Conservation (phyloP, 2,113 vertebrate genomes). For the Chionomys nivalis region DNA sequence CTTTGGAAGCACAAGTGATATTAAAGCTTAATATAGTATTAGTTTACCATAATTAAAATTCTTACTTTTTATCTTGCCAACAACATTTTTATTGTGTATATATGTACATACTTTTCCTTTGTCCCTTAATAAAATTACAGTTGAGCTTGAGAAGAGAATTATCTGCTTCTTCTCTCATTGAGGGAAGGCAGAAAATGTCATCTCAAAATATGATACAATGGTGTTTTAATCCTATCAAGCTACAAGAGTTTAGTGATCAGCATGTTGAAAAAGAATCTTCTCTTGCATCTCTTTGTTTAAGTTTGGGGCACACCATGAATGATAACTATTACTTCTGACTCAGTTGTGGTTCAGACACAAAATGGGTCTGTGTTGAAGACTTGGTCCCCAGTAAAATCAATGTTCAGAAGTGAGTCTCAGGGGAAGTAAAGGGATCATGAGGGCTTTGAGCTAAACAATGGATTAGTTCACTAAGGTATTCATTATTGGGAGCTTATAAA, state of each 20-base stretch:
- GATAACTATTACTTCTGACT: not conserved
- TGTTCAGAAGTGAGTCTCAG: not conserved
- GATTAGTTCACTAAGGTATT: not conserved
- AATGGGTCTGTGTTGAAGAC: not conserved
- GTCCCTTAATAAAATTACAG: not conserved
- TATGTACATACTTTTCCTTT: not conserved
- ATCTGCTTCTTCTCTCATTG: not conserved
- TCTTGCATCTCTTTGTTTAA: not conserved
- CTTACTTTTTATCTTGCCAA: not conserved
- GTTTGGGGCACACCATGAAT: not conserved
- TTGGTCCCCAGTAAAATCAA: not conserved
- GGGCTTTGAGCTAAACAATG: not conserved
- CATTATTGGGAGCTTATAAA: not conserved
- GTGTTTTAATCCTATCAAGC: not conserved
- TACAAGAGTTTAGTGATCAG: not conserved
- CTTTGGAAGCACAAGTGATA: conserved; percentile 55
- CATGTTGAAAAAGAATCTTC: no score
- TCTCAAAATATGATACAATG: not conserved
- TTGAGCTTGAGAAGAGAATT: not conserved
- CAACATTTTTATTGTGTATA: not conserved
- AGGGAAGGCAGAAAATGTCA: not conserved
- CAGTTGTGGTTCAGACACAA: not conserved
- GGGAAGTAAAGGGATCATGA: not conserved
- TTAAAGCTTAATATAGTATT: conserved; percentile 23
- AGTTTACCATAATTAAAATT: conserved; percentile 44